Conservation (phyloP, 2,888 invertebrate genomes). For the Sepiola atlantica region DNA sequence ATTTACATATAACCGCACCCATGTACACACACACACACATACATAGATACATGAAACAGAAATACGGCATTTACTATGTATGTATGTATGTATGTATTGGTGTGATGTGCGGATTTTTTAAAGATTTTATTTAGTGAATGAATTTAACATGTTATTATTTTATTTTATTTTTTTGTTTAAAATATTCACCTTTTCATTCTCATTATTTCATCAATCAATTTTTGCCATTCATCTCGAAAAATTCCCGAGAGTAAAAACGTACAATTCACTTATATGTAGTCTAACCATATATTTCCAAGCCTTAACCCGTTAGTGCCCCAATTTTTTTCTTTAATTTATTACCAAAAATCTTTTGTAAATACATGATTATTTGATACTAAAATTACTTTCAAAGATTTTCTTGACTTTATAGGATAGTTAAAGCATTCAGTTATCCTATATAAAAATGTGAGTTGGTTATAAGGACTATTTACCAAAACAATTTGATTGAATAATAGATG, state of each 20-base stretch:
- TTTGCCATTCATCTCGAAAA: not conserved
- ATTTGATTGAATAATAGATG: too few relatives aligned
- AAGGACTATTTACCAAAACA: too few relatives aligned
- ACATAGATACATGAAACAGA: not conserved
- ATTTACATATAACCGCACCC: not conserved
- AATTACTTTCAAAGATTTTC: too few relatives aligned
- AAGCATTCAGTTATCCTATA: too few relatives aligned
- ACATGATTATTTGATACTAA: too few relatives aligned
- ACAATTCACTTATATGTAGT: not conserved
- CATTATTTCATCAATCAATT: not conserved
- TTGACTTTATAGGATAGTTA: too few relatives aligned
- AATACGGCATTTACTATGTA: not conserved
- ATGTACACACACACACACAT: not conserved
- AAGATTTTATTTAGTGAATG: not conserved
- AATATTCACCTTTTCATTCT: not conserved
- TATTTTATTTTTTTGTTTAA: not conserved
- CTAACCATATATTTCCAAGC: too few relatives aligned
- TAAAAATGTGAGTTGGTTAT: too few relatives aligned
- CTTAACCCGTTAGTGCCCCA: too few relatives aligned
- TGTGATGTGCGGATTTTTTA: too few relatives aligned
- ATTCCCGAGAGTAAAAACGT: not conserved
- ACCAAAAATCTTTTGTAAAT: too few relatives aligned
- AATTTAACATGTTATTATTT: not conserved
- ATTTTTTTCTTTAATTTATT: too few relatives aligned
- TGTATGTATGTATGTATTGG: not conserved